phyloP scores from a whole-genome alignment of 2,113 vertebrate genomes.

The Larimichthys polyactis region DNA sequence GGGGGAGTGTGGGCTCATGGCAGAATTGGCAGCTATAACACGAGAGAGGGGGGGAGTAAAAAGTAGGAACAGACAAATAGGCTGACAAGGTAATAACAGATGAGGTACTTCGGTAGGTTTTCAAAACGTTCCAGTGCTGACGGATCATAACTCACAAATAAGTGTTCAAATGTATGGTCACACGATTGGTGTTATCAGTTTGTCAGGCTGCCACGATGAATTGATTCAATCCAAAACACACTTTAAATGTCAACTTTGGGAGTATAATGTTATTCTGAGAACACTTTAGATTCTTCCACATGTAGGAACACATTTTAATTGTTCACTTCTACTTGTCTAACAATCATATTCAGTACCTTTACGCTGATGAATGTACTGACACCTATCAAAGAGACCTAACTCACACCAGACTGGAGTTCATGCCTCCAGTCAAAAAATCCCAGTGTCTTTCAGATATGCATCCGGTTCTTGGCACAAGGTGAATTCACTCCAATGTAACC shows the following conservation, averaged over 20 bases:
- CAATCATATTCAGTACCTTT: background rate
- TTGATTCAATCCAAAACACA: conserved; percentile 38
- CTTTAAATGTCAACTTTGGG: conserved; percentile 55
- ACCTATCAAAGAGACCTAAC: conserved; percentile 31
- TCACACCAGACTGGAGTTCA: conserved; percentile 40
- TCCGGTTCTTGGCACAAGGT: conserved; percentile 38
- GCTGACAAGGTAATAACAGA: conserved; percentile 72
- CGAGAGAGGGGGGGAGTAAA: conserved; percentile 23
- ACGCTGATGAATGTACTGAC: conserved; percentile 22
- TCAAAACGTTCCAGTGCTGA: conserved; percentile 41
- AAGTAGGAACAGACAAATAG: conserved; percentile 64
- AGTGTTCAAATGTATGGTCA: conserved; percentile 19
- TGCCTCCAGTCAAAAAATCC: background rate
- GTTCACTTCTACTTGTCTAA: conserved; percentile 4
- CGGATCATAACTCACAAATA: conserved; percentile 56
- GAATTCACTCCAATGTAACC: background rate
- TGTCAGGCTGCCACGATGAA: background rate
- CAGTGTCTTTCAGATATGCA: conserved; percentile 25
- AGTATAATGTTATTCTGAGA: background rate
- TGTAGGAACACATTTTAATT: background rate
- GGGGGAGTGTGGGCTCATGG: conserved; percentile 52
- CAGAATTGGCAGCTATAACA: conserved; percentile 62
- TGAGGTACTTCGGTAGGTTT: conserved; percentile 27
- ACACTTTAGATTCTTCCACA: background rate
- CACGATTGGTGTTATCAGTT: conserved; percentile 9